Conservation (phyloP, 2,113 vertebrate species). For the Forbesichthys agassizii region DNA sequence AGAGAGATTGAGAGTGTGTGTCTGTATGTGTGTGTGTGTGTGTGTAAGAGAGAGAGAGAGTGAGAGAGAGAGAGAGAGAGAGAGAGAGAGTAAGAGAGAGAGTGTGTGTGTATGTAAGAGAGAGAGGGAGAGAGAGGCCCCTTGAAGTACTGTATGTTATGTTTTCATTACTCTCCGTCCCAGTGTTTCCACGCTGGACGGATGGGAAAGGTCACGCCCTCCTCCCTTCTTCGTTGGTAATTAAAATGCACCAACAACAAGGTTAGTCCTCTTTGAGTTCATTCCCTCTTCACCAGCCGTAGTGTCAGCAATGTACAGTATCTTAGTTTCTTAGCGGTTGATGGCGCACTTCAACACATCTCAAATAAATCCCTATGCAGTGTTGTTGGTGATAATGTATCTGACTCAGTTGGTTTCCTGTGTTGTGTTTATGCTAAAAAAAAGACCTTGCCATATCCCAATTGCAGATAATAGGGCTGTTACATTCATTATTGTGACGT, state of each 20-base stretch:
- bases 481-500: too few species aligned
- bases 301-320: too few species aligned
- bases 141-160: conserved; percentile 30
- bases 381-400: too few species aligned
- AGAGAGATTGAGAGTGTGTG: neutral
- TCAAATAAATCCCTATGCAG: too few species aligned
- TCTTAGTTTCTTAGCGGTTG: too few species aligned
- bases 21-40: too few species aligned
- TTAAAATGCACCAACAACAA: neutral
- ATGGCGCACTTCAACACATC: too few species aligned
- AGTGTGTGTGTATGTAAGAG: neutral
- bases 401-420: too few species aligned
- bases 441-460: too few species aligned
- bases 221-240: neutral
- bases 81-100: neutral
- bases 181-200: conserved; percentile 34
- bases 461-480: too few species aligned
- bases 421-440: too few species aligned
- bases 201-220: conserved; percentile 48
- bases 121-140: neutral
- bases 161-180: conserved; percentile 7
- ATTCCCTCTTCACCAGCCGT: neutral
- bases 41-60: too few species aligned
- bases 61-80: neutral
- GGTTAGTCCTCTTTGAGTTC: neutral